Base-by-base conservation (phyloP, 2,888 invertebrate genomes). In the Lasioglossum lativentre region DNA sequence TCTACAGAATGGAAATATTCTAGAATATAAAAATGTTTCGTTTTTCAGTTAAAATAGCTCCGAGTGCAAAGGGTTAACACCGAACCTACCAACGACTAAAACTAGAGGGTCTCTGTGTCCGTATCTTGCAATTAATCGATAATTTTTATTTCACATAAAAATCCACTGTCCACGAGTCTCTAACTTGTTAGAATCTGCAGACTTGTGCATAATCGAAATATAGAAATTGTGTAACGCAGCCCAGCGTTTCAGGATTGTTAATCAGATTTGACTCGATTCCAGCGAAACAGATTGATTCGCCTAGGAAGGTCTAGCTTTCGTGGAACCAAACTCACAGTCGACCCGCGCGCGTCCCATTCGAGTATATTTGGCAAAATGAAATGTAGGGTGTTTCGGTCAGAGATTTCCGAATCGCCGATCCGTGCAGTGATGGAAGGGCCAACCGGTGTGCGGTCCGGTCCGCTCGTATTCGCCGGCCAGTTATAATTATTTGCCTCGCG, bases 191-290 rank as follows among this genome's bases (percentile, higher is more conserved):
- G 40, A 42, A 42, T 42, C 10, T 42, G 8, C 4, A 42, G 14
- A 12, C 42, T 52, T n/a, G 0, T 2, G 3, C 52, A 10, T n/a
- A 10, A 8, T 52, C 10, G 52, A 52, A 23, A 52, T 52, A 52
- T n/a, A 52, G 23, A 10, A 23, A 52, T 52, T 52, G 52, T 52
- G n/a, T 52, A 52, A 52, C 23, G 23, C 47, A 23, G 8, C 47
- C 23, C 23, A 2, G 47, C 23, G 47, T 52, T 23, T 23, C 47
- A 23, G 23, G 47, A 52, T 52, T 23, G 23, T 52, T 52, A 52
- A 52, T 52, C 52, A 52, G 52, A 52, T 52, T 52, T 52, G 52
- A 52, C 52, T 52, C 52, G 52, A 45, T 68, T 47, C 27, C 78
- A 45, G 34, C 38, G 14, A 23, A 70, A 70, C 5, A 12, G 38